Conservation (phyloP, 2,888 invertebrate genomes). For the Tillus elongatus region DNA sequence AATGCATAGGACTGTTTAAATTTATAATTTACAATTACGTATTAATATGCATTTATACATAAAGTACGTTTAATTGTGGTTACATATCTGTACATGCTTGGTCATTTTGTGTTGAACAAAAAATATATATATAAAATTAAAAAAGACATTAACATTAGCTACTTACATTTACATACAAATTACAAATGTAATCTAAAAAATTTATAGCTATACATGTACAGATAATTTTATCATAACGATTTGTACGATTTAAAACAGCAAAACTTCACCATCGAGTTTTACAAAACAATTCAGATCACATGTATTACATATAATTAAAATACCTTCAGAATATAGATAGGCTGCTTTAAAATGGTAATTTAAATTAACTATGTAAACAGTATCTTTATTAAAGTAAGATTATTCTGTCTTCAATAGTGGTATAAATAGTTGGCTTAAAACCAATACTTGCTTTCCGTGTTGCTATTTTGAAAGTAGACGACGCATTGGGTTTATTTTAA, state of each 20-base stretch:
- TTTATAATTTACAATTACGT: slow-evolving; percentile 28
- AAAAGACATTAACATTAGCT: slow-evolving; percentile 19
- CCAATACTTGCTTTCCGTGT: too few relatives aligned
- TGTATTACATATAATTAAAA: too few relatives aligned
- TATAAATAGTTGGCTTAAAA: too few relatives aligned
- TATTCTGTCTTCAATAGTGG: too few relatives aligned
- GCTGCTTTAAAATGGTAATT: too few relatives aligned
- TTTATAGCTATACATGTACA: slow-evolving; percentile 17
- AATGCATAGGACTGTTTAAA: slow-evolving; percentile 19
- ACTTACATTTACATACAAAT: slow-evolving; percentile 19
- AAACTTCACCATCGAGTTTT: too few relatives aligned
- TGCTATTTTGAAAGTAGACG: too few relatives aligned
- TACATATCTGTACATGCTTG: slow-evolving; percentile 25
- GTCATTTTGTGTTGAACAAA: slow-evolving; percentile 25
- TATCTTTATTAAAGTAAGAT: too few relatives aligned
- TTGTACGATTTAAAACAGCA: slow-evolving; percentile 19
- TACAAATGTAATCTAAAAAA: slow-evolving; percentile 18
- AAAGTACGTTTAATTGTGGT: slow-evolving; percentile 27
- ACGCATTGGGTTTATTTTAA: too few relatives aligned
- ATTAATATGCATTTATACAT: slow-evolving; percentile 31
- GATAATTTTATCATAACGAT: slow-evolving; percentile 14
- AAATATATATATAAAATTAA: slow-evolving; percentile 26
- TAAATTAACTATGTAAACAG: too few relatives aligned
- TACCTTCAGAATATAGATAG: too few relatives aligned
- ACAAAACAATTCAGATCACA: too few relatives aligned